Base-by-base conservation (phyloP, 2,888 invertebrate genomes). In the Dasysyrphus albostriatus region DNA sequence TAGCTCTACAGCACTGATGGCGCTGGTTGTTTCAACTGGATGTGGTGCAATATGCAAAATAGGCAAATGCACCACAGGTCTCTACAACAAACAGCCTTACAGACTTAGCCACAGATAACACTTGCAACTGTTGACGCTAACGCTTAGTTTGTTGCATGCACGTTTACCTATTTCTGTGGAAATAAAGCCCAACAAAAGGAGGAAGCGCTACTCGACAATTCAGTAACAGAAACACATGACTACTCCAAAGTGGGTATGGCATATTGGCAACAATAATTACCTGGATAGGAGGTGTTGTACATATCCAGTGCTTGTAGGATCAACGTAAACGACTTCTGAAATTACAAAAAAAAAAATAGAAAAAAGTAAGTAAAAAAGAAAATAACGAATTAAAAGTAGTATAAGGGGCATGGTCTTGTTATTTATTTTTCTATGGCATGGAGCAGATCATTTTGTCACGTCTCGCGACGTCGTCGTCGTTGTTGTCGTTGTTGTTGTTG, bases 241-340 rank as follows among this genome's bases (percentile, higher is more conserved):
- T 78, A 75, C 77, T 47, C 77, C 32, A 83, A 87, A 88, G 88
- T 88, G 83, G 88, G 88, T 88, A 88, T 88, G 83, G 74, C 75
- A 85, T 78, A 74, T 78, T 82, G 84, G 79, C 83, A 76, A 82
- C 77, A 88, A 82, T 88, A 93, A 94, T 95, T 93, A 96, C 96
- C 95, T 91, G 96, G 94, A 91, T 94, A 94, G 82, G 96, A 94
- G 92, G 95, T 95, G 93, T 96, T 95, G 93, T 94, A 95, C 93
- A 96, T 95, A 94, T 98, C 98, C 94, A 97, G 95, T 88, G 98
- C 98, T 93, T 98, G 97, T 90, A 98, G 95, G 90, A 98, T 97
- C 91, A 98, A 94, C 90, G 98, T 98, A 94, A 98, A 98, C 90
- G 98, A 97, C 93, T 97, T 96, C 98, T 97, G 96, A 89, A 95